Base-by-base conservation (phyloP, 2,113 vertebrate genomes). In the Hyaena hyaena region DNA sequence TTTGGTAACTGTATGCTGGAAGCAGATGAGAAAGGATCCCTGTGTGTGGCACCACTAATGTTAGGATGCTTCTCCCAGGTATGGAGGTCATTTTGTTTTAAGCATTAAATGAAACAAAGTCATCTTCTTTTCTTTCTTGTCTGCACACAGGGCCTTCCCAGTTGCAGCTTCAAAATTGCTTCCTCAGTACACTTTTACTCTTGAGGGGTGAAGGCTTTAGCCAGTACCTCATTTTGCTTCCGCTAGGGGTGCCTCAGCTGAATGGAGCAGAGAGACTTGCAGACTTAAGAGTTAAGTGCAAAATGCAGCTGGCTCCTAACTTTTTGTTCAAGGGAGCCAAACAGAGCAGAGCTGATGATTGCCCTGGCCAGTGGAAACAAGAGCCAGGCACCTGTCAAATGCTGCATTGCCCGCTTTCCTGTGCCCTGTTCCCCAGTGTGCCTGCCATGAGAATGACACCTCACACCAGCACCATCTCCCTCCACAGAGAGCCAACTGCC, bases 331-430 rank as follows among this genome's bases (percentile, higher is more conserved):
- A 77, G 65, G 65, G 69, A 95, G 92, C 71, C 80, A 88, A 74
- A 33, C 50, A n/a, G 63, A 77, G 39, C 43, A 90, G 69, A 96
- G 80, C 45, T 55, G 77, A 71, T 24, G 5, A 58, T 43, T 79
- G 95, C 45, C 7, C 33, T 84, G 71, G 83, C 92, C 14, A 10
- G 74, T 16, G 55, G 80, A 53, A 84, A 21, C 33, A 21, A 19
- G 90, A 88, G 87, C 87, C 96, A 97, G 95, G n/a, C 80, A 95
- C 50, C 92, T 96, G 95, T 90, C 92, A 92, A 68, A n/a, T 23
- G 4, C 33, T 24, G 24, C n/a, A 21, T 50, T 43, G 8, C 48
- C 58, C n/a, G 16, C 50, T 96, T 65, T 28, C 61, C 80, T 63
- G 23, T 1, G 2, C 6, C 4, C 2, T 4, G 5, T 31, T 92